Percentiles rank a stretch among this genome's conserved stretches.
These are phyloP conservation scores for Petrophora chlorosata DNA, from an alignment of 2,888 invertebrate genomes.

Conservation along the genomic window DNA sequence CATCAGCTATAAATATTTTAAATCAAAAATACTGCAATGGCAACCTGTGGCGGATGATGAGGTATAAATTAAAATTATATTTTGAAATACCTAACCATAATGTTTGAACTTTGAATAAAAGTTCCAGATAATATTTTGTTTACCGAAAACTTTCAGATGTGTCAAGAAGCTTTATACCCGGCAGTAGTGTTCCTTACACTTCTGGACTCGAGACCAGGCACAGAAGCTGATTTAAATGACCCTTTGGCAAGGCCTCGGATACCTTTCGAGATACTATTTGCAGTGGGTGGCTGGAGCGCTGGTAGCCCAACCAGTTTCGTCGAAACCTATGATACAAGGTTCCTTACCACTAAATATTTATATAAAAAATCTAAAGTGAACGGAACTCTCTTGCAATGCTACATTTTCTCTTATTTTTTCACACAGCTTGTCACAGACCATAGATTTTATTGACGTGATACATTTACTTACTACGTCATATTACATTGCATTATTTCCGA, in stretches of 20 bases:
- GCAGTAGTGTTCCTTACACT: conserved; percentile 81
- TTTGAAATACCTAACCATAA: too few relatives aligned
- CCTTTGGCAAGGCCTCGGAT: conserved; percentile 88
- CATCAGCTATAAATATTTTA: conserved; percentile 84
- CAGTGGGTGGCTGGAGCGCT: conserved; percentile 93
- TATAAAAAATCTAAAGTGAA: too few relatives aligned
- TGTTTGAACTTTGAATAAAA: too few relatives aligned
- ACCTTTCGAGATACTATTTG: conserved; percentile 91
- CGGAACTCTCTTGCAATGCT: too few relatives aligned
- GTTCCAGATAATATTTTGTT: too few relatives aligned
- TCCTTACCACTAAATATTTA: too few relatives aligned
- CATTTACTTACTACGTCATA: too few relatives aligned
- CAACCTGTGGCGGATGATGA: conserved; percentile 77
- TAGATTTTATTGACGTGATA: too few relatives aligned
- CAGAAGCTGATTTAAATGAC: conserved; percentile 81
- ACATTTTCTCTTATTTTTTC: too few relatives aligned
- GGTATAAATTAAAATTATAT: conserved; percentile 50
- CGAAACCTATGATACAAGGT: conserved; percentile 91
- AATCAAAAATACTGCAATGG: conserved; percentile 82
- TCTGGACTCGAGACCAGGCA: conserved; percentile 73
- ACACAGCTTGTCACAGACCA: too few relatives aligned
- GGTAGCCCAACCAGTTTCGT: conserved; percentile 92
- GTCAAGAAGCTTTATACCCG: conserved; percentile 80
- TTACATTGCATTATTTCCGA: too few relatives aligned
- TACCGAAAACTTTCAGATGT: too few relatives aligned